Evolutionary conservation across 2,113 vertebrate genomes (phyloP).

Genomic region (Myotis lucifugus): DNA sequence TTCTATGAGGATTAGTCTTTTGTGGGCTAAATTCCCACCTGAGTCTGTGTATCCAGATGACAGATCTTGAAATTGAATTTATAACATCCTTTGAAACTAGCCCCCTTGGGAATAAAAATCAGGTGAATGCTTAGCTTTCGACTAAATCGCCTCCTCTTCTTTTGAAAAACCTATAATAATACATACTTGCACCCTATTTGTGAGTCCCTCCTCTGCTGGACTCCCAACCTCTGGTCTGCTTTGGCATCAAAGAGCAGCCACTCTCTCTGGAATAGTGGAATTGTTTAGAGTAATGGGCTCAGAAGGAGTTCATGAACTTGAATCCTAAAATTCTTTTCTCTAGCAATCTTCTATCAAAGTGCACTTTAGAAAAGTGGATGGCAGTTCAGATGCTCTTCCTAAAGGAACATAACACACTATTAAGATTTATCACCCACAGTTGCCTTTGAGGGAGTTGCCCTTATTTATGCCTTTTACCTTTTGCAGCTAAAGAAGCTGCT

Average conservation of each 20-base stretch:
- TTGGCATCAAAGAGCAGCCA: not conserved
- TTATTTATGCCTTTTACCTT: slow-evolving; percentile 34
- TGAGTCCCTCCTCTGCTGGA: not conserved
- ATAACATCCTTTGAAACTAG: not conserved
- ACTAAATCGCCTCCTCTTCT: not conserved
- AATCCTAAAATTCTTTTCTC: not conserved
- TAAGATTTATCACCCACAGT: not conserved
- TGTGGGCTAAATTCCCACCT: not conserved
- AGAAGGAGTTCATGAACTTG: not conserved
- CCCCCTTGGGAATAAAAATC: not conserved
- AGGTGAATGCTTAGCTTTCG: not conserved
- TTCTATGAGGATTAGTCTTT: slow-evolving; percentile 27
- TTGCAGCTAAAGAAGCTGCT: slow-evolving; percentile 35
- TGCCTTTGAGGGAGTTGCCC: slow-evolving; percentile 18
- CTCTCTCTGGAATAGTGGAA: not conserved
- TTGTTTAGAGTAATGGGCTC: slow-evolving; percentile 34
- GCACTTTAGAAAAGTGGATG: not conserved
- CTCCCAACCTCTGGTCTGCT: not conserved
- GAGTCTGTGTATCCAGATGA: not conserved
- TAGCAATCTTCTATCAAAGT: not conserved
- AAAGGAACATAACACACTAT: not conserved
- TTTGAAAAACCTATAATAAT: not conserved
- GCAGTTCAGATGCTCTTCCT: not conserved
- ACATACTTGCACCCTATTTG: not conserved
- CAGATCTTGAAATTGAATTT: slow-evolving; percentile 8